Evolutionary conservation across 2,113 vertebrate genomes (phyloP).

Genomic region (Ailuropoda melanoleuca): DNA sequence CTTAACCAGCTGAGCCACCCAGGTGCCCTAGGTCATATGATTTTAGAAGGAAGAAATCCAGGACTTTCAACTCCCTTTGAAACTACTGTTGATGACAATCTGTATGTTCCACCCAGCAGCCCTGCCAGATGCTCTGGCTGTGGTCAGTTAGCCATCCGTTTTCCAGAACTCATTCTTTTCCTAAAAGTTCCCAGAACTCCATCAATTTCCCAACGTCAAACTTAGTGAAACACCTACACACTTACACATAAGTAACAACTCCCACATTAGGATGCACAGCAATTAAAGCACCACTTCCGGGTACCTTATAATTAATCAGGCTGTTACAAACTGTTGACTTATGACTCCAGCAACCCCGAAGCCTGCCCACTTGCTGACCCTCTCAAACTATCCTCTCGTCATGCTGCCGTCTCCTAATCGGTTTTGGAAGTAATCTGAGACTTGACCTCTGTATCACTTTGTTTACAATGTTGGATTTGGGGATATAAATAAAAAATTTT

Average conservation of each 20-base stretch:
- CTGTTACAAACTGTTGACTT: neutral
- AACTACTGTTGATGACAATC: neutral
- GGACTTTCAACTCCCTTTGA: neutral
- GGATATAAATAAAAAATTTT: neutral
- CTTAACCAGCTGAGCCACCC: neutral
- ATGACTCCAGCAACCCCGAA: neutral
- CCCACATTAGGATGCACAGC: neutral
- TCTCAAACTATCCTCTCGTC: neutral
- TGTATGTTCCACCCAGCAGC: neutral
- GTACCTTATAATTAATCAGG: neutral
- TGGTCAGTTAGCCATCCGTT: neutral
- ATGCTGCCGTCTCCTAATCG: neutral
- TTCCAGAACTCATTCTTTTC: neutral
- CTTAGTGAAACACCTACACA: neutral
- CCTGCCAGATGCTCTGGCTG: neutral
- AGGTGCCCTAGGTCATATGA: neutral
- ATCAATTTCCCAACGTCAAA: neutral
- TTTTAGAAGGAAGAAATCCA: neutral
- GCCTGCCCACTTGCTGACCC: neutral
- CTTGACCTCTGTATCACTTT: neutral
- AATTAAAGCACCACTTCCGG: neutral
- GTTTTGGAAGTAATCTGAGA: neutral
- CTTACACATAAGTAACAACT: neutral
- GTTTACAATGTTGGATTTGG: neutral
- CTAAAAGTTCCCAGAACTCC: neutral